A percentile compares a stretch with the other conserved stretches of the same genome.
Conservation (phyloP, 2,113 vertebrate species). For the Conger conger region DNA sequence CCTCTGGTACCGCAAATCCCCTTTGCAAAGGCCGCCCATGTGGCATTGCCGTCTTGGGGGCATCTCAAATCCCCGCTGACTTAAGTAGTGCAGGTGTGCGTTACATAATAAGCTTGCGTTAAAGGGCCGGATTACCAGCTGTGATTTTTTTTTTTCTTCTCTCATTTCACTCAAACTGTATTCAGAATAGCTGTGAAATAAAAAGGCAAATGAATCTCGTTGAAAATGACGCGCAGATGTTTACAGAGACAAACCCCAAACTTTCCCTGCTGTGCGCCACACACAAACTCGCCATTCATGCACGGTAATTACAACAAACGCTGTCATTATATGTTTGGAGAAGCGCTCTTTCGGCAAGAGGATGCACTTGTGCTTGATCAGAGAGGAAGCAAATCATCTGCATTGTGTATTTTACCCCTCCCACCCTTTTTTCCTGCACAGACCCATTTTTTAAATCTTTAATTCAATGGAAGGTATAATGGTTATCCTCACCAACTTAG, state of each 20-base stretch:
- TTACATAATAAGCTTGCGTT: neutral
- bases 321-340: neutral
- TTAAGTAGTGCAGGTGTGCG: neutral
- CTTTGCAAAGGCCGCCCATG: neutral
- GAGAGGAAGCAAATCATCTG: conserved; percentile 6
- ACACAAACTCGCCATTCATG: neutral
- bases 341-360: neutral
- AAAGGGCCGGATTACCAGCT: neutral
- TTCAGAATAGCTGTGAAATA: neutral
- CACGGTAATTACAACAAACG: conserved; percentile 1
- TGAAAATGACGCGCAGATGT: neutral
- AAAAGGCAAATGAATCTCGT: neutral
- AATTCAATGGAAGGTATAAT: neutral
- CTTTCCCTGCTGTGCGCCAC: conserved; percentile 1
- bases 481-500: neutral
- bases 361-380: neutral
- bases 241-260: neutral
- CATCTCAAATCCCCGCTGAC: neutral
- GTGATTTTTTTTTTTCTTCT: neutral
- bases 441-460: neutral
- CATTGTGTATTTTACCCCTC: neutral
- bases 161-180: neutral
- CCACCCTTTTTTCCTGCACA: neutral
- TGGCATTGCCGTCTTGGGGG: neutral
- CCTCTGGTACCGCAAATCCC: neutral